Evolutionary conservation across 2,888 invertebrate genomes (phyloP), one percentile per base, ranked within the genome.

Genomic region (Microctonus brassicae): DNA sequence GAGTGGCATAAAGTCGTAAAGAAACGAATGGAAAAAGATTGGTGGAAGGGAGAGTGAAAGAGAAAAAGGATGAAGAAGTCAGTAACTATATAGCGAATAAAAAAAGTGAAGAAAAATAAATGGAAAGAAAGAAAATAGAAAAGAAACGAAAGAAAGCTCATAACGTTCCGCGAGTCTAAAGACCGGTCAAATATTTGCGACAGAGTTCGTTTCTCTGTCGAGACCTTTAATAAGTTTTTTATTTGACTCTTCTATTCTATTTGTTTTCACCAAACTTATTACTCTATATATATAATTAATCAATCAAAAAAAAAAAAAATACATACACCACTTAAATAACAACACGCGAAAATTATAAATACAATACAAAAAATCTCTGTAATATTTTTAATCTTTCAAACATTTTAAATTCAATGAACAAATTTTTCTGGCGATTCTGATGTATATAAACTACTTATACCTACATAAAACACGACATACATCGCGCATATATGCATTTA

Each of bases 171-270:
- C 52, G 70, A 72, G 72, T 77, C 79, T 75, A 77, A 80, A 82
- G 83, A 81, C 82, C 79, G 79, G 82, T 83, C 83, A 86, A 85
- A 86, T 85, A 85, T 85, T 84, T 85, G 79, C 84, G 79, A 78
- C 78, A 73, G 60, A 53, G 69, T 55, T 65, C 22, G 66, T 42
- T 52, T 65, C 71, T 74, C 75, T 69, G 73, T 70, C 70, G 72
- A 79, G 76, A 78, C 77, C 77, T 76, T 75, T 82, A 82, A 83
- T 82, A 82, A 83, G 83, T 83, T 83, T 83, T 83, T 83, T 82
- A 83, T 84, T 83, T 79, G 80, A 76, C 78, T 79, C 80, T 17
- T 75, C 78, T 77, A 77, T 80, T 80, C 82, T 76, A 79, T 80
- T 79, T 78, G 77, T 62, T 36, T 47, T 47, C 9, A 47, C 17